Percentiles rank a stretch among this genome's conserved stretches.
phyloP scores from a whole-genome alignment of 2,797 vertebrate genomes.

The Tragelaphus eurycerus region DNA sequence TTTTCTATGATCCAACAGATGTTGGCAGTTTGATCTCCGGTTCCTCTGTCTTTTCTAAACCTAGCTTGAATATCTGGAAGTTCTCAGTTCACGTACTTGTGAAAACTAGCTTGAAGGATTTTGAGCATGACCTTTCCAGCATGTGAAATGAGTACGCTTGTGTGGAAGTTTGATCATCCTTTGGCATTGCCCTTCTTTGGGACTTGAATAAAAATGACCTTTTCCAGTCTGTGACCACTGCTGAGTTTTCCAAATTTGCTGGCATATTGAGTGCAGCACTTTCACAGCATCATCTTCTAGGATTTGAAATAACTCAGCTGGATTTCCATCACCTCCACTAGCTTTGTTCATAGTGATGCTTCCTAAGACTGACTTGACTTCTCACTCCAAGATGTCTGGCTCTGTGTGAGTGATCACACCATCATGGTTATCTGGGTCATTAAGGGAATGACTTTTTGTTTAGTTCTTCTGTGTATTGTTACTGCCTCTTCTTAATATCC shows the following conservation, averaged over 20 bases:
- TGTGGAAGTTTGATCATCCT: background rate
- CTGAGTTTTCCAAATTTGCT: background rate
- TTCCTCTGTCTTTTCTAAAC: background rate
- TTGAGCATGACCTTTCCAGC: background rate
- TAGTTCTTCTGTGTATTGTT: background rate
- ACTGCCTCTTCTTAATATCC: background rate
- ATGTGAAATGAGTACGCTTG: background rate
- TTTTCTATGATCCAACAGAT: background rate
- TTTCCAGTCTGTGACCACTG: background rate
- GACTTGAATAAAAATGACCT: background rate
- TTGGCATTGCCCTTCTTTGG: background rate
- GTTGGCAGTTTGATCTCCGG: background rate
- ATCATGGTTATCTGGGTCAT: background rate
- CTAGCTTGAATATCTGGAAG: background rate
- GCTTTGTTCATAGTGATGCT: background rate
- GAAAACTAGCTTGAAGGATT: background rate
- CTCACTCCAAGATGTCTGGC: background rate
- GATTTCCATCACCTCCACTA: background rate
- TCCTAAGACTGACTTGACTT: background rate
- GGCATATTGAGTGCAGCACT: background rate
- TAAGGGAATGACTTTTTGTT: background rate
- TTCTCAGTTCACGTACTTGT: accelerated
- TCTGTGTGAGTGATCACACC: background rate
- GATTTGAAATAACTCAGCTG: background rate
- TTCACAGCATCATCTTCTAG: background rate